Conservation (phyloP, 2,888 invertebrate genomes). For the Cephus rjabovi region DNA sequence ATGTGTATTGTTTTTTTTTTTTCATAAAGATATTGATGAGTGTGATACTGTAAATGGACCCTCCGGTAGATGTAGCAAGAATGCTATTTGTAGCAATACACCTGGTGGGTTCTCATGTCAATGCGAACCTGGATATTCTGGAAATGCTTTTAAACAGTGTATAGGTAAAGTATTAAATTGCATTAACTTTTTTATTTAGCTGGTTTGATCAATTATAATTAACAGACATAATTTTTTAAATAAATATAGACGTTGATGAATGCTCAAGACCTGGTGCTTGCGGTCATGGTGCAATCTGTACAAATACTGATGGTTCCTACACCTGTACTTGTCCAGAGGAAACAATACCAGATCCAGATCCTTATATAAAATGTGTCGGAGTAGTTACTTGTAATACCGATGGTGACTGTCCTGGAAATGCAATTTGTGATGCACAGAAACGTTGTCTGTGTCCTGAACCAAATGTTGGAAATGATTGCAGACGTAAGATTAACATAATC, state of each 20-base stretch:
- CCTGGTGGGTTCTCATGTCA: constrained; percentile 84
- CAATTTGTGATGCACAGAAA: constrained; percentile 81
- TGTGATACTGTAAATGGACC: constrained; percentile 84
- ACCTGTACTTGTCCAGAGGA: constrained; percentile 85
- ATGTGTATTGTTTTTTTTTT: constrained; percentile 5
- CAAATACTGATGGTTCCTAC: constrained; percentile 82
- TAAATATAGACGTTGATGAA: constrained; percentile 81
- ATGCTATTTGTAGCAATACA: constrained; percentile 84
- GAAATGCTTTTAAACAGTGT: constrained; percentile 86
- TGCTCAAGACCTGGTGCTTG: constrained; percentile 79
- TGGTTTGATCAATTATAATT: constrained; percentile 1
- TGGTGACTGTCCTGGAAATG: constrained; percentile 89
- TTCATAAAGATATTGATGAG: constrained; percentile 83
- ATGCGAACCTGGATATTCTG: constrained; percentile 87
- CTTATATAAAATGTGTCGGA: constrained; percentile 83
- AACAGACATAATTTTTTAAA: not conserved
- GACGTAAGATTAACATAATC: constrained; percentile 75
- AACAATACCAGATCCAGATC: constrained; percentile 86
- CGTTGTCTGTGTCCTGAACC: constrained; percentile 92
- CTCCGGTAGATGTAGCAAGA: constrained; percentile 85
- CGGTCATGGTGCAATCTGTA: constrained; percentile 84
- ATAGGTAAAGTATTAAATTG: constrained; percentile 61
- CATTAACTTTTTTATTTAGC: not conserved
- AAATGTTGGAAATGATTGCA: constrained; percentile 90
- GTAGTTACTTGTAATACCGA: constrained; percentile 82